Evolutionary conservation across 2,113 vertebrate genomes (phyloP).

Genomic region (Cathartes aura): DNA sequence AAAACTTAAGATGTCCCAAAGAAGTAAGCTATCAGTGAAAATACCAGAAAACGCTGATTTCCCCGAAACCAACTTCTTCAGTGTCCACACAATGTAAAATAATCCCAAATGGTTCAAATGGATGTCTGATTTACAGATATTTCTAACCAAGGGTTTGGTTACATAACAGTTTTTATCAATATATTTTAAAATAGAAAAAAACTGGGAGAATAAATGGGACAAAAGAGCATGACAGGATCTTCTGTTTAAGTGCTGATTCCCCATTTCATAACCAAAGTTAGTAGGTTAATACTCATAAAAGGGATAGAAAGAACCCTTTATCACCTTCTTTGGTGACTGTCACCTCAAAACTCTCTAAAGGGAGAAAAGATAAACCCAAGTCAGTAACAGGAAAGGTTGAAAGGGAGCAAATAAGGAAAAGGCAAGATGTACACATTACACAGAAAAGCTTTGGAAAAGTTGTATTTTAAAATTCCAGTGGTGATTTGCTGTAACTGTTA

Average conservation of each 20-base stretch:
- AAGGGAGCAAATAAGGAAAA: conserved; percentile 70
- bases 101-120: conserved; percentile 79
- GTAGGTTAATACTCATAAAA: conserved; percentile 95
- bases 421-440: conserved; percentile 68
- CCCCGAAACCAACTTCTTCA: background rate
- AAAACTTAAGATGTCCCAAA: background rate
- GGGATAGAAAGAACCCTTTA: conserved; percentile 94
- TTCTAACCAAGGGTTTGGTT: conserved; percentile 87
- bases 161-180: conserved; percentile 86
- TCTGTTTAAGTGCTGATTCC: conserved; percentile 91
- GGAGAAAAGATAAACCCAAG: conserved; percentile 95
- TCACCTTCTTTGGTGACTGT: conserved; percentile 99
- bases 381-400: conserved; percentile 89
- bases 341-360: conserved; percentile 99
- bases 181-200: conserved; percentile 78
- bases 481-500: background rate
- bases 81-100: background rate
- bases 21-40: background rate
- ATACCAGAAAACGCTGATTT: background rate
- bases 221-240: conserved; percentile 86
- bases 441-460: conserved; percentile 46
- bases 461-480: background rate
- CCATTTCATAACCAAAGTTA: conserved; percentile 91
- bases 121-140: conserved; percentile 99
- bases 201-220: conserved; percentile 78